Base-by-base conservation (phyloP, 1,140 invertebrate genomes). In the Leptinotarsa defecta region DNA sequence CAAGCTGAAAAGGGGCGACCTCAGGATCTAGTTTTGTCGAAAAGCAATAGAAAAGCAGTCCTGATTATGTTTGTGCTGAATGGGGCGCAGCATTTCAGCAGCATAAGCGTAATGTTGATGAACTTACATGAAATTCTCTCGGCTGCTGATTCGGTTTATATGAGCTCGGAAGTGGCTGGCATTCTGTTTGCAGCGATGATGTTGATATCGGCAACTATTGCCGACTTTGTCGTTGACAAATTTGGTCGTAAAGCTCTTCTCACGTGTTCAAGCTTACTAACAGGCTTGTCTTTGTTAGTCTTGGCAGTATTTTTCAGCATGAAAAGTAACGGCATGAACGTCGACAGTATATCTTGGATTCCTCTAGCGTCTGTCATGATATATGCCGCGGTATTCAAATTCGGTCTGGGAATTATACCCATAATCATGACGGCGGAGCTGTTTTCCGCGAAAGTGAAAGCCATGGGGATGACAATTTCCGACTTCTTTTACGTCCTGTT, bases 391-490 rank as follows among this genome's bases (percentile, higher is more conserved):
- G 70, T 73, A 57, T 76, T 79, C 57, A 77, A 76, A 72, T 78
- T 65, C 27, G 80, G 82, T 20, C 68, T 78, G 17, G 77, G 80
- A 75, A 65, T 92, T 3, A 89, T 94, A 63, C 92, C 92, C 0
- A 92, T 92, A 87, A 87, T 93, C 5, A 86, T 93, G 77, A 89
- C 92, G 80, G 88, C 86, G 27, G 90, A 93, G 84, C 85, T 92
- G n/a, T 91, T 92, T 74, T 89, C 91, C 20, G 86, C 87, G 3
- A 87, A 89, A 80, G 89, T 89, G 1, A 88, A 90, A 80, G 89
- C 81, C 3, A 76, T 80, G 48, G 81, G 80, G 6, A 82, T 82
- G 79, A 78, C 80, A 5, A 57, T 81, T 22, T 75, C 80, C 1
- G 81, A 83, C 77, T 65, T 75, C 3, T 73, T 76, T 11, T 82